A percentile compares a stretch with the other conserved stretches of the same genome.
These are phyloP conservation scores for Cantharis lateralis DNA, from an alignment of 2,888 invertebrate genomes.

Conservation along the genomic window DNA sequence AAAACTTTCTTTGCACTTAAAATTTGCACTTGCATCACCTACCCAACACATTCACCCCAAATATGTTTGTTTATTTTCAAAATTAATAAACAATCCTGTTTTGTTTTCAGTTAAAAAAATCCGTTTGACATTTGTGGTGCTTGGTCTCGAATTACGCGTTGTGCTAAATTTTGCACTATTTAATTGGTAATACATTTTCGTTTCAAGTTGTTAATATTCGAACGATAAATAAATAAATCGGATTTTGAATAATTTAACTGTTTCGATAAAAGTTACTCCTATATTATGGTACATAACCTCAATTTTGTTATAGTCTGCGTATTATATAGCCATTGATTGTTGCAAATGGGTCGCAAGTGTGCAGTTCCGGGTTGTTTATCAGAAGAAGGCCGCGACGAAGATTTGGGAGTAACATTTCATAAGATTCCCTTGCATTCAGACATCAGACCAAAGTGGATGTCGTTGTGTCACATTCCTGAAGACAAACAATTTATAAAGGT, in stretches of 20 bases:
- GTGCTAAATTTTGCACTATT: neutral
- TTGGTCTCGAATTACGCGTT: neutral
- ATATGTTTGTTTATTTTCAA: neutral
- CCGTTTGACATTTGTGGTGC: neutral
- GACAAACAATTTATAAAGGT: slow-evolving; percentile 62
- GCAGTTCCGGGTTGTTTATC: slow-evolving; percentile 67
- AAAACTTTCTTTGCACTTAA: neutral
- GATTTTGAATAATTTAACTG: neutral
- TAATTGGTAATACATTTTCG: neutral
- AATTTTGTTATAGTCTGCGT: neutral
- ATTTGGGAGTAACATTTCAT: slow-evolving; percentile 75
- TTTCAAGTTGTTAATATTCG: neutral
- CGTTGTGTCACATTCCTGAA: slow-evolving; percentile 63
- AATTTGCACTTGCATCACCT: neutral
- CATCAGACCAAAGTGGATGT: slow-evolving; percentile 67
- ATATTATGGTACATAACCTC: neutral
- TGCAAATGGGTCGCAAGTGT: slow-evolving; percentile 67
- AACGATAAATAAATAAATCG: neutral
- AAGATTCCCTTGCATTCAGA: slow-evolving; percentile 71
- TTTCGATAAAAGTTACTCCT: neutral
- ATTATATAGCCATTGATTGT: neutral
- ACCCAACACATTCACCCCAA: neutral
- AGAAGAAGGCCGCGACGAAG: slow-evolving; percentile 64
- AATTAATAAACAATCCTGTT: neutral
- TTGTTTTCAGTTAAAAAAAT: neutral